Percentiles rank a stretch among this genome's conserved stretches.
Conservation (phyloP, 2,888 invertebrate species). For the Zhuqinia jingwanae region DNA sequence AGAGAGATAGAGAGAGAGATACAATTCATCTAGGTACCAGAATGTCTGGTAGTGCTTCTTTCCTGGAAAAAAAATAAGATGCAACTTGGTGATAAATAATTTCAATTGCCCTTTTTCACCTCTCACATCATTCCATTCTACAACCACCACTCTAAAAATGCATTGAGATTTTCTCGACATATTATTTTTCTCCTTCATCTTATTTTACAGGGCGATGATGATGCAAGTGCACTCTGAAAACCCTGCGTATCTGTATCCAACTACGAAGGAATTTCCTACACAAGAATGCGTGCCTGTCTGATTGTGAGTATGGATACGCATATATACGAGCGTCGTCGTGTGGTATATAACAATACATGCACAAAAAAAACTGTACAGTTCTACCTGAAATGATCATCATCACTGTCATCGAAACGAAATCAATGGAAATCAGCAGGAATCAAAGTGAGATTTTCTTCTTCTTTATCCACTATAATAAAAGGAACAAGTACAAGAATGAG, state of each 20-base stretch:
- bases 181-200: slow-evolving; percentile 25
- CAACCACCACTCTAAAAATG: slow-evolving; percentile 2
- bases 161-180: slow-evolving; percentile 33
- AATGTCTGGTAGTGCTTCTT: slow-evolving; percentile 56
- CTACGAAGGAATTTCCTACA: slow-evolving; percentile 20
- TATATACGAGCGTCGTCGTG: neutral
- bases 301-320: neutral
- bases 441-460: slow-evolving; percentile 15
- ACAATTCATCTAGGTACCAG: slow-evolving; percentile 51
- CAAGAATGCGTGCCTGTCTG: neutral
- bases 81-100: slow-evolving; percentile 65
- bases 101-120: slow-evolving; percentile 56
- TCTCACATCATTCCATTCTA: slow-evolving; percentile 34
- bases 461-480: too few relatives aligned
- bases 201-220: neutral
- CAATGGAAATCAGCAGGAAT: slow-evolving; percentile 59
- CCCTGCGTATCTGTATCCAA: neutral
- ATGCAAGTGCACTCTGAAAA: neutral
- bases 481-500: neutral
- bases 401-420: slow-evolving; percentile 37
- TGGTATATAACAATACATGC: neutral
- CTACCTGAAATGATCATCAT: neutral
- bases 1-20: slow-evolving; percentile 7
- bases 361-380: slow-evolving; percentile 21
- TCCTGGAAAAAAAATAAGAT: slow-evolving; percentile 31